Conservation (phyloP, 1,140 invertebrate species). For the Scaptomyza montana region DNA sequence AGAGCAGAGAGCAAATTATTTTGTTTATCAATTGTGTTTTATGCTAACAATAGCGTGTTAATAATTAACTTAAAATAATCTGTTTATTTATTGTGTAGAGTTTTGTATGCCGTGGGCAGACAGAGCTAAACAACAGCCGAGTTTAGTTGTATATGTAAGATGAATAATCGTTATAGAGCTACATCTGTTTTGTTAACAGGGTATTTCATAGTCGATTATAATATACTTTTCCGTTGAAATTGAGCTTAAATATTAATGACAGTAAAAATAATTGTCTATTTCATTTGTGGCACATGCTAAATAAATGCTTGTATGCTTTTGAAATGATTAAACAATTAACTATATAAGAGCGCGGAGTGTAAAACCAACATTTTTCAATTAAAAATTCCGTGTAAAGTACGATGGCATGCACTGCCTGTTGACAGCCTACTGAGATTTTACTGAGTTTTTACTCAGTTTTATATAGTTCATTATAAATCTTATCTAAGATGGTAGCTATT, state of each 20-base stretch:
- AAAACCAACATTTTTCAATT: background rate
- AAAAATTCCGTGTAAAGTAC: background rate
- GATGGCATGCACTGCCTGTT: too few relatives aligned
- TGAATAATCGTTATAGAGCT: too few relatives aligned
- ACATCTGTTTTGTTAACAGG: background rate
- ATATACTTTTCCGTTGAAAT: too few relatives aligned
- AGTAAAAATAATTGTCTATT: constrained; percentile 32
- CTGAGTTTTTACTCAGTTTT: too few relatives aligned
- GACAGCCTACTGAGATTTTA: background rate
- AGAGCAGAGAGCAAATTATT: constrained; percentile 29
- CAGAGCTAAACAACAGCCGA: background rate
- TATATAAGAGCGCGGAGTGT: background rate
- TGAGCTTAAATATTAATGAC: constrained; percentile 27
- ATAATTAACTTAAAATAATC: constrained; percentile 57
- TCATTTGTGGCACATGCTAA: constrained; percentile 27
- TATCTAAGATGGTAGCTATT: background rate
- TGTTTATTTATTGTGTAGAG: constrained; percentile 14
- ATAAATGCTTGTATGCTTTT: background rate
- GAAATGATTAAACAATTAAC: constrained; percentile 1
- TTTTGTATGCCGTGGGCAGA: background rate
- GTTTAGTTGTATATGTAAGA: too few relatives aligned
- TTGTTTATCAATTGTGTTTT: constrained; percentile 30
- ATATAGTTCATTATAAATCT: background rate
- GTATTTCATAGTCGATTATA: background rate
- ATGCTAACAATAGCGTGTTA: constrained; percentile 36